These are phyloP conservation scores for Acanthaster planci DNA, from an alignment of 35 echinoderm and acorn worm species.

Conservation along the genomic window DNA sequence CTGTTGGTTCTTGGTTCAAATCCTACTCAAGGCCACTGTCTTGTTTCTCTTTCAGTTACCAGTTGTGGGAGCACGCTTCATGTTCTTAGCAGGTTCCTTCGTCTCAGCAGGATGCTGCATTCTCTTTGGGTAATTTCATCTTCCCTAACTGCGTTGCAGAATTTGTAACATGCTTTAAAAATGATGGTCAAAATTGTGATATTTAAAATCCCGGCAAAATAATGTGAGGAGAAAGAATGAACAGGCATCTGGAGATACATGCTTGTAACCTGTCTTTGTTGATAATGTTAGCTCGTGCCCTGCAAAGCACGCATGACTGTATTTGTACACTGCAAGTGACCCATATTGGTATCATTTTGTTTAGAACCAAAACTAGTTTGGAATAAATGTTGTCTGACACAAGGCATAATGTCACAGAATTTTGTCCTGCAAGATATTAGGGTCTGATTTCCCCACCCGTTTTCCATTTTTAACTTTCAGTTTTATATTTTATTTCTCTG, in stretches of 20 bases:
- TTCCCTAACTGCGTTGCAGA: too few relatives aligned
- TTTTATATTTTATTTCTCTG: background rate
- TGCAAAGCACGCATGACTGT: too few relatives aligned
- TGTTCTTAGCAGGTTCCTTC: conserved; percentile 53
- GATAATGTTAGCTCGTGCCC: too few relatives aligned
- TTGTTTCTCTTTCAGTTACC: conserved; percentile 39
- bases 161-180: too few relatives aligned
- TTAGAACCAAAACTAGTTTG: background rate
- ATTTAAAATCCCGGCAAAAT: too few relatives aligned
- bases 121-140: conserved; percentile 45
- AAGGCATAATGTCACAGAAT: background rate
- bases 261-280: too few relatives aligned
- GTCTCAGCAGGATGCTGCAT: conserved; percentile 45
- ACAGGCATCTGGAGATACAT: too few relatives aligned
- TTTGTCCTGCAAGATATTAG: background rate
- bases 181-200: too few relatives aligned
- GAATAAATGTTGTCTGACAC: background rate
- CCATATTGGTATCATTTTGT: background rate
- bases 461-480: background rate
- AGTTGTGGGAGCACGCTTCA: conserved; percentile 48
- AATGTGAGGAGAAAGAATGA: too few relatives aligned
- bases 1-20: background rate
- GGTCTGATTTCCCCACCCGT: too few relatives aligned
- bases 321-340: too few relatives aligned
- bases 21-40: background rate